Conservation (phyloP, 2,113 vertebrate species). For the Onychostruthus taczanowskii region DNA sequence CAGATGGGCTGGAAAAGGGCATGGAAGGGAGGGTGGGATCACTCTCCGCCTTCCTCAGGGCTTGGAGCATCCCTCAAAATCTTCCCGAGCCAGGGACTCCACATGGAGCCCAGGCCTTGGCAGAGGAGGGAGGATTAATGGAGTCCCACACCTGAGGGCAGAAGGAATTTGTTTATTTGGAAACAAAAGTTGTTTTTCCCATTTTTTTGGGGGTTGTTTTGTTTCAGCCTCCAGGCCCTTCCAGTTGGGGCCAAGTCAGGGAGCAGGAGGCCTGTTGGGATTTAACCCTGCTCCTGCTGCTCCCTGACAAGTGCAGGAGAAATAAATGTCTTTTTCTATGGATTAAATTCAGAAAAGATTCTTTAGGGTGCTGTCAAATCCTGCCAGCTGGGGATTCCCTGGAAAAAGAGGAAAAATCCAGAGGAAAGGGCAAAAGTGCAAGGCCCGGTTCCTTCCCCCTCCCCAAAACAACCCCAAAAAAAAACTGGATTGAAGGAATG, state of each 20-base stretch:
- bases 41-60: background rate
- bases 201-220: background rate
- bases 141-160: conserved; percentile 58
- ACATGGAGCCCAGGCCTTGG: conserved; percentile 50
- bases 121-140: background rate
- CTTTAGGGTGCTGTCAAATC: background rate
- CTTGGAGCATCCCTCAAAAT: background rate
- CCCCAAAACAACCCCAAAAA: background rate
- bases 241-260: background rate
- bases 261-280: background rate
- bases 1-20: background rate
- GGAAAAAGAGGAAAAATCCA: background rate
- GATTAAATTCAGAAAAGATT: background rate
- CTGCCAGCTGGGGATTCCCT: background rate
- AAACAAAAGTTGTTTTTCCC: conserved; percentile 64
- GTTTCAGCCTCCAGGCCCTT: conserved; percentile 12
- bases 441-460: background rate
- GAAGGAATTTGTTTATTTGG: conserved; percentile 68
- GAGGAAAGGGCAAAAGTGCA: background rate
- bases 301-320: background rate
- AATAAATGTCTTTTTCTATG: background rate
- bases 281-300: conserved; percentile 42
- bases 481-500: rapidly evolving
- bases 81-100: conserved; percentile 7
- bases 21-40: background rate